phyloP scores from a whole-genome alignment of 2,113 vertebrate species.

The Pseudopodoces humilis region DNA sequence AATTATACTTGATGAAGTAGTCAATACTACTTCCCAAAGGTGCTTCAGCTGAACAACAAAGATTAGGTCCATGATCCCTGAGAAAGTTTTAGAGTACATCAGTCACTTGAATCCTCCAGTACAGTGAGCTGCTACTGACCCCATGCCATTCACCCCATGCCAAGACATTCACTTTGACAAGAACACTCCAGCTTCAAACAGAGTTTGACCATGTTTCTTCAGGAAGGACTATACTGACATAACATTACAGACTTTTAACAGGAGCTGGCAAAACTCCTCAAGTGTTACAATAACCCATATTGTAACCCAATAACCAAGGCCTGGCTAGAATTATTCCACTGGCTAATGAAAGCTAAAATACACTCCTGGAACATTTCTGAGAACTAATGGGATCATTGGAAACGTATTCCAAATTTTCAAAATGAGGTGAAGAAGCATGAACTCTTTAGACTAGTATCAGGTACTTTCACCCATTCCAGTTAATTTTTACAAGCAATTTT shows the following conservation, averaged over 20 bases:
- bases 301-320: not conserved
- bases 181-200: not conserved
- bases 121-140: not conserved
- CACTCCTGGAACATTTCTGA: not conserved
- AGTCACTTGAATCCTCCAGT: not conserved
- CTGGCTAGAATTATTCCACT: not conserved
- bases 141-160: not conserved
- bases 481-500: not conserved
- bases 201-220: not conserved
- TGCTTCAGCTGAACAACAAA: not conserved
- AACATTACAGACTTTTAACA: not conserved
- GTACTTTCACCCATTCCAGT: not conserved
- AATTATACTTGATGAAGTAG: not conserved
- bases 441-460: not conserved
- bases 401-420: not conserved
- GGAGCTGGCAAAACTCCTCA: not conserved
- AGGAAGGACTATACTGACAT: not conserved
- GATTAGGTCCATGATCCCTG: not conserved
- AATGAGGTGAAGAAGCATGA: not conserved
- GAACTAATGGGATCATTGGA: not conserved
- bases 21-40: not conserved
- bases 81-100: not conserved
- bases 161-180: not conserved
- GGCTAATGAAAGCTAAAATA: not conserved
- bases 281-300: not conserved